Percentiles rank a stretch among this genome's conserved stretches.
These are phyloP conservation scores for Thunnus thynnus DNA, from an alignment of 2,113 vertebrate species.

Conservation along the genomic window DNA sequence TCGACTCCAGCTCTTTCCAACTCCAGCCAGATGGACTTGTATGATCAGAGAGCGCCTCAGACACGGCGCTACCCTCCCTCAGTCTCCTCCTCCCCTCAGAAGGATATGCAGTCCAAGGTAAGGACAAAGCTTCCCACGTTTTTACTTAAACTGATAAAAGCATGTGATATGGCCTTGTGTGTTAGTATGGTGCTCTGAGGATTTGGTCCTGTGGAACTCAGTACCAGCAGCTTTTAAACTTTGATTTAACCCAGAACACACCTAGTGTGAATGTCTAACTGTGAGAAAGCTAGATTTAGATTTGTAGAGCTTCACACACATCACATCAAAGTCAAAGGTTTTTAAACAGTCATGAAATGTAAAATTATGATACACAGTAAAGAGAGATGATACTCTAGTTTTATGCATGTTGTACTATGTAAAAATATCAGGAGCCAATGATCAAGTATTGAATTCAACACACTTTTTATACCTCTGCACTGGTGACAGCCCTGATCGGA, in stretches of 20 bases:
- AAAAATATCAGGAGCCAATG: neutral
- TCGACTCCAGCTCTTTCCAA: slow-evolving; percentile 91
- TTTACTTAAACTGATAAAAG: neutral
- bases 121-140: neutral
- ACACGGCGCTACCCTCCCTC: slow-evolving; percentile 92
- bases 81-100: slow-evolving; percentile 94
- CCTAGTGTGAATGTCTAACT: too few relatives aligned
- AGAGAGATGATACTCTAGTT: neutral
- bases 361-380: neutral
- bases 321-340: neutral
- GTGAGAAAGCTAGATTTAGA: neutral
- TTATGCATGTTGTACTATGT: too few relatives aligned
- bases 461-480: neutral
- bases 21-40: slow-evolving; percentile 92
- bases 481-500: too few relatives aligned
- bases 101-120: slow-evolving; percentile 96
- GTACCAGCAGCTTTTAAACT: neutral
- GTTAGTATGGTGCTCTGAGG: neutral
- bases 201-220: neutral
- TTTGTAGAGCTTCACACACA: neutral
- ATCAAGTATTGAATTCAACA: neutral
- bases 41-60: slow-evolving; percentile 94
- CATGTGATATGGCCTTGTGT: neutral
- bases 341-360: neutral
- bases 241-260: neutral